phyloP scores from a whole-genome alignment of 2,888 invertebrate species.

The Platycheirus albimanus region DNA sequence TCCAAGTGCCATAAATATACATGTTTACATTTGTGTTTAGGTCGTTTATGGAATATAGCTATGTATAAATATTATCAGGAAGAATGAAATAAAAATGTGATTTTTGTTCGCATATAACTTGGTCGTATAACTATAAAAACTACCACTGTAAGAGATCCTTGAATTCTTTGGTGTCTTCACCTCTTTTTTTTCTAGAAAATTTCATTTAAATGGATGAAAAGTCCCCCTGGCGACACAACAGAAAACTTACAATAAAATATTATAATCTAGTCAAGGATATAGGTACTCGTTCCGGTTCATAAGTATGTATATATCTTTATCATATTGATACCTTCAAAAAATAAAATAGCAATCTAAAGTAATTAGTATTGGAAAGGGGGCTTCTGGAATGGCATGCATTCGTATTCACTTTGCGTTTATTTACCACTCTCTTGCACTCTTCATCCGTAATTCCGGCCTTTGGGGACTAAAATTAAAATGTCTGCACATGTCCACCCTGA shows the following conservation, averaged over 20 bases:
- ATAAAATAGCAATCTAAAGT: constrained; percentile 33
- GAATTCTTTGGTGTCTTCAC: too few species aligned
- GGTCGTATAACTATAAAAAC: too few species aligned
- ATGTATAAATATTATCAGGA: too few species aligned
- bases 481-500: constrained; percentile 66
- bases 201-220: not conserved
- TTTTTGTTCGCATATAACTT: too few species aligned
- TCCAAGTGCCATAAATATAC: too few species aligned
- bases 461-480: constrained; percentile 65
- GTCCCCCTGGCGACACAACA: constrained; percentile 53
- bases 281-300: not conserved
- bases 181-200: too few species aligned
- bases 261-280: constrained; percentile 59
- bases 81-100: too few species aligned
- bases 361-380: constrained; percentile 40
- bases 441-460: constrained; percentile 52
- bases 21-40: too few species aligned
- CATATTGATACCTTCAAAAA: not conserved
- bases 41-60: too few species aligned
- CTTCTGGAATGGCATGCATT: constrained; percentile 23
- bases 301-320: constrained; percentile 15
- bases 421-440: constrained; percentile 14
- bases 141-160: too few species aligned
- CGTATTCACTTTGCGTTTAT: constrained; percentile 33
- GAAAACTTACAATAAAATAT: constrained; percentile 61